Conservation (phyloP, 2,113 vertebrate species). For the Gasterosteus nipponicus region DNA sequence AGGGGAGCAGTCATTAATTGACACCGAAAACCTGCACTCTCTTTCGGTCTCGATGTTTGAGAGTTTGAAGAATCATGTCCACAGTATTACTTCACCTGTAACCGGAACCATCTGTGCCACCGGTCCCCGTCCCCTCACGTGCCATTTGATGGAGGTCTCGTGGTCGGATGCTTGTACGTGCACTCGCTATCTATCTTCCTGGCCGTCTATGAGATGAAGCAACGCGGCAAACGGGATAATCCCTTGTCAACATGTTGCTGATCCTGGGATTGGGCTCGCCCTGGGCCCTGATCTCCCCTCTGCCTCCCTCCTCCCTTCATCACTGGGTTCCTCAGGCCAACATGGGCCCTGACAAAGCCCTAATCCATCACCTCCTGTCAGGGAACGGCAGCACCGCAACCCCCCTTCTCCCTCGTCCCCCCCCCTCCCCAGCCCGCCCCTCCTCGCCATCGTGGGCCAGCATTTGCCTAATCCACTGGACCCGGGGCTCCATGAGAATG, state of each 20-base stretch:
- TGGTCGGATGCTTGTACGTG: slow-evolving; percentile 16
- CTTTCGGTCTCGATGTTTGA: not conserved
- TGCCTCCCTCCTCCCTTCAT: slow-evolving; percentile 56
- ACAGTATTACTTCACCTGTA: slow-evolving; percentile 14
- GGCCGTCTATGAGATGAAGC: slow-evolving; percentile 70
- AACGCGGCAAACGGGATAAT: slow-evolving; percentile 85
- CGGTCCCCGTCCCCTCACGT: slow-evolving; percentile 5
- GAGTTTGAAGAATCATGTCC: not conserved
- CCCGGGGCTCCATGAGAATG: slow-evolving; percentile 79
- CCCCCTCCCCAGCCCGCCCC: slow-evolving; percentile 18
- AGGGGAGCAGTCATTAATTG: not conserved
- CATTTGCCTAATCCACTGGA: slow-evolving; percentile 88
- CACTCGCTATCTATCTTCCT: slow-evolving; percentile 31
- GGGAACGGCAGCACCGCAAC: slow-evolving; percentile 75
- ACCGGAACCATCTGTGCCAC: slow-evolving; percentile 17
- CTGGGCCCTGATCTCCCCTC: slow-evolving; percentile 64
- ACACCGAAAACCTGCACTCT: slow-evolving; percentile 12
- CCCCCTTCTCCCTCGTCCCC: slow-evolving; percentile 38
- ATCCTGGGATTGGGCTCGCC: slow-evolving; percentile 77
- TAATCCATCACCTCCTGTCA: slow-evolving; percentile 86
- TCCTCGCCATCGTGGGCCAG: slow-evolving; percentile 62
- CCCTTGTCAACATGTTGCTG: slow-evolving; percentile 83
- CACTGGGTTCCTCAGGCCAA: slow-evolving; percentile 70
- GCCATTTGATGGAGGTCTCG: slow-evolving; percentile 8
- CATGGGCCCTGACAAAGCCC: slow-evolving; percentile 76